Evolutionary conservation across 2,113 vertebrate species (phyloP).

Genomic region (Gambusia affinis): DNA sequence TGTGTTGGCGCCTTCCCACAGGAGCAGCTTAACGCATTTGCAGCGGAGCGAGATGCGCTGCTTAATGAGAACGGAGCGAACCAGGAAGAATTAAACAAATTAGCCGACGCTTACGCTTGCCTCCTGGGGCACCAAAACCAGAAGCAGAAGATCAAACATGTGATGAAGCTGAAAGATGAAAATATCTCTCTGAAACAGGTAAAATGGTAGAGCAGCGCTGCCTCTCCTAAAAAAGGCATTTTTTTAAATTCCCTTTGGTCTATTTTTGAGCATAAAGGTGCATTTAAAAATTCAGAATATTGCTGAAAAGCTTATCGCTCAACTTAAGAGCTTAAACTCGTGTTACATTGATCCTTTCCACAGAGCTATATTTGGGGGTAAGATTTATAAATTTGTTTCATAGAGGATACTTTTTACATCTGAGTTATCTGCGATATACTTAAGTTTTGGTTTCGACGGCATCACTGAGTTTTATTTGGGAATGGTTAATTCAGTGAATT

Average conservation of each 20-base stretch:
- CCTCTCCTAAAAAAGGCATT: no score
- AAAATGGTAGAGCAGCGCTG: not conserved
- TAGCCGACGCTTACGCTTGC: slow-evolving; percentile 88
- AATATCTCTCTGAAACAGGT: slow-evolving; percentile 90
- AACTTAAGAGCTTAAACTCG: not conserved
- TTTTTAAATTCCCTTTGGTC: no score
- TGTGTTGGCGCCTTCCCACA: slow-evolving; percentile 56
- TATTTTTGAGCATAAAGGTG: no score
- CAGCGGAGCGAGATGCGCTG: slow-evolving; percentile 86
- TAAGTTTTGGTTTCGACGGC: no score
- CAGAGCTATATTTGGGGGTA: no score
- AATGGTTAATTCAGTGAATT: no score
- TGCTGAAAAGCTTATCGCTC: not conserved
- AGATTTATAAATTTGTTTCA: no score
- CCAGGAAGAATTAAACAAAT: slow-evolving; percentile 89
- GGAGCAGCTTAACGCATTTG: slow-evolving; percentile 92
- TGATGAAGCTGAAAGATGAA: slow-evolving; percentile 93
- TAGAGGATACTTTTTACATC: no score
- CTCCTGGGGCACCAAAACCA: slow-evolving; percentile 97
- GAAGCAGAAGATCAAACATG: slow-evolving; percentile 97
- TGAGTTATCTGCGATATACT: no score
- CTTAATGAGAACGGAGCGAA: slow-evolving; percentile 88
- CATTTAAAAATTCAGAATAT: no score
- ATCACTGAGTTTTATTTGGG: no score
- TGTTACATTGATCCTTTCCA: no score